phyloP scores from a whole-genome alignment of 2,113 vertebrate species.

The Canis aureus region DNA sequence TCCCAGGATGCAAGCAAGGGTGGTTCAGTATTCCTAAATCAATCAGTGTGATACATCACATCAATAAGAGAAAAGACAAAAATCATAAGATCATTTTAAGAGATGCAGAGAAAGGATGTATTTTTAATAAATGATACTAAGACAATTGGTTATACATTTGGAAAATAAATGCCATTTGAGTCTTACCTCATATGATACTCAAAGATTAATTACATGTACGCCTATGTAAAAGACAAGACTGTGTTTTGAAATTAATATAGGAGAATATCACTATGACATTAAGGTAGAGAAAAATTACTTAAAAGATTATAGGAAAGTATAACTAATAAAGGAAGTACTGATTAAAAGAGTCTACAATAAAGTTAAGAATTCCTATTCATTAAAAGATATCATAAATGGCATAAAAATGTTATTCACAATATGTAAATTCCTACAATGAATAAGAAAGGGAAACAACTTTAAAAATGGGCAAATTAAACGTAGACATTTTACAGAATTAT shows the following conservation, averaged over 20 bases:
- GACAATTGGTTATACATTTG: background rate
- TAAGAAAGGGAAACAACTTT: background rate
- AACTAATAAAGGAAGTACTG: background rate
- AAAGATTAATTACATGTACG: slow-evolving; percentile 45
- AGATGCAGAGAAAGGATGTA: background rate
- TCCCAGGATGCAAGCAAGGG: background rate
- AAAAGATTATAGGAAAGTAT: background rate
- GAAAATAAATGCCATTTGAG: slow-evolving; percentile 12
- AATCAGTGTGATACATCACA: background rate
- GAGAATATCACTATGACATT: background rate
- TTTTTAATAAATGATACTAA: background rate
- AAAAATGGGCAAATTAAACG: slow-evolving; percentile 18
- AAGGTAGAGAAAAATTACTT: background rate
- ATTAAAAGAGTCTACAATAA: background rate
- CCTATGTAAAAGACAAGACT: background rate
- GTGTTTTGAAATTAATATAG: slow-evolving; percentile 27
- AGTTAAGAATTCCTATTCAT: slow-evolving; percentile 6
- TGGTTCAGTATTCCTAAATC: background rate
- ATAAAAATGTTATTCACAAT: slow-evolving; percentile 6
- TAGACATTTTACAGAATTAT: background rate
- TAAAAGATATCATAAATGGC: background rate
- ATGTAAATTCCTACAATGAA: background rate
- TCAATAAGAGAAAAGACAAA: background rate
- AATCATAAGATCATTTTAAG: background rate
- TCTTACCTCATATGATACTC: background rate